Base-by-base conservation (phyloP, 92 coral and sea anemone genomes). In the Actinernus sp. region DNA sequence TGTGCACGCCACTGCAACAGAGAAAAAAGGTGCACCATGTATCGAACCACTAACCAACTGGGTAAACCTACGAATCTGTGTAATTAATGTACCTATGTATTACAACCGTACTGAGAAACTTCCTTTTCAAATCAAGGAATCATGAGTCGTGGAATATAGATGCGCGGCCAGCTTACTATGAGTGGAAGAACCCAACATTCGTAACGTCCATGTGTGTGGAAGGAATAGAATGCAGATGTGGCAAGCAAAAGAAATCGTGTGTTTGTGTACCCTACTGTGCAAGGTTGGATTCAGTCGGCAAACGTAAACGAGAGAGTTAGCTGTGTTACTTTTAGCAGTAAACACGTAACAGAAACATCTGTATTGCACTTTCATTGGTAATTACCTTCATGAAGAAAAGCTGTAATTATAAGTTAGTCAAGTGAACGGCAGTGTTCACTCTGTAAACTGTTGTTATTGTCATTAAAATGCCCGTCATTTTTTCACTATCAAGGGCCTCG, bases 401-500 rank as follows among this genome's bases (percentile, higher is more conserved):
- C 21, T 23, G 21, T 23, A 9, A 45, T 45, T 45, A 45, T 45
- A 17, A 18, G 4, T 5, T 45, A 17, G 11, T 45, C 52, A 45
- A 4, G 10, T 8, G 21, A 4, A 31, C 20, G 70, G 41, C 25
- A 25, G 26, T 29, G 78, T 54, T 58, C 46, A 9, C 40, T 32
- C 14, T 55, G 57, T 28, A 70, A 31, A 56, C 65, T 45, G 78
- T 55, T 70, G 45, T 54, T 70, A 54, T 28, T 65, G 31, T 65
- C 51, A 33, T 65, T 51, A 70, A 31, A 56, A 70, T 33, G 44
- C 57, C 29, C 43, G 58, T 39, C 56, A 56, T 50, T 39, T 40
- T 19, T 41, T 44, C 48, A 56, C 28, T 47, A 12, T 18, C 17
- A 17, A 4, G 52, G 5, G 6, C 19, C 5, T 7, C 7, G 8